A percentile compares a stretch with the other conserved stretches of the same genome.
Evolutionary conservation across 30 jellyfish, hydroid and myxozoan genomes (phyloP).

Genomic region (Aurelia sp.): DNA sequence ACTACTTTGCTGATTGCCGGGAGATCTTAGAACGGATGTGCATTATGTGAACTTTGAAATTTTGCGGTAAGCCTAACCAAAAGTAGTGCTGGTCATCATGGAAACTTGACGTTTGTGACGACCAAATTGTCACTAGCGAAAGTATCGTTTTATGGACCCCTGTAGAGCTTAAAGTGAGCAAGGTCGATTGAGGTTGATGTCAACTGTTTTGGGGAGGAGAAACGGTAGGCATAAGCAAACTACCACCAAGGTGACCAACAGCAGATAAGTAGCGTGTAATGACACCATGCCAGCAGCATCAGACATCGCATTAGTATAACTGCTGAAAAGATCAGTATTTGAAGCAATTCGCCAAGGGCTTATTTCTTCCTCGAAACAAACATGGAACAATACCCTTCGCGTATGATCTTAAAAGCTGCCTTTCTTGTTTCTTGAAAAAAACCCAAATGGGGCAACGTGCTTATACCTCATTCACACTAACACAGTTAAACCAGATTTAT

Average conservation of each 20-base stretch:
- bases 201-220: conserved; percentile 65
- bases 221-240: conserved; percentile 33
- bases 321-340: too few relatives aligned
- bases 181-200: conserved; percentile 42
- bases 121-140: conserved; percentile 17
- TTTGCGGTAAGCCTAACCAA: not conserved
- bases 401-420: too few relatives aligned
- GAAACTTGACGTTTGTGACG: conserved; percentile 19
- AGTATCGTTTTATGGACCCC: conserved; percentile 59
- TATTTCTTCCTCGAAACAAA: too few relatives aligned
- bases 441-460: too few relatives aligned
- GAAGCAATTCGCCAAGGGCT: too few relatives aligned
- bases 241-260: conserved; percentile 14
- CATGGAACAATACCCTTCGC: too few relatives aligned
- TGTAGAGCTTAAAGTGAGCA: conserved; percentile 20
- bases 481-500: too few relatives aligned
- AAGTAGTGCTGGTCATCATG: conserved; percentile 1
- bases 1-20: not conserved
- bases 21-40: not conserved
- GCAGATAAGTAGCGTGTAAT: not conserved
- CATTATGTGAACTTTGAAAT: not conserved
- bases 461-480: too few relatives aligned
- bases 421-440: too few relatives aligned
- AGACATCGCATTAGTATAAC: conserved; percentile 8
- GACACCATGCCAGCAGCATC: conserved; percentile 9